Base-by-base conservation (phyloP, 2,888 invertebrate species). In the Tanytarsus gracilentus region DNA sequence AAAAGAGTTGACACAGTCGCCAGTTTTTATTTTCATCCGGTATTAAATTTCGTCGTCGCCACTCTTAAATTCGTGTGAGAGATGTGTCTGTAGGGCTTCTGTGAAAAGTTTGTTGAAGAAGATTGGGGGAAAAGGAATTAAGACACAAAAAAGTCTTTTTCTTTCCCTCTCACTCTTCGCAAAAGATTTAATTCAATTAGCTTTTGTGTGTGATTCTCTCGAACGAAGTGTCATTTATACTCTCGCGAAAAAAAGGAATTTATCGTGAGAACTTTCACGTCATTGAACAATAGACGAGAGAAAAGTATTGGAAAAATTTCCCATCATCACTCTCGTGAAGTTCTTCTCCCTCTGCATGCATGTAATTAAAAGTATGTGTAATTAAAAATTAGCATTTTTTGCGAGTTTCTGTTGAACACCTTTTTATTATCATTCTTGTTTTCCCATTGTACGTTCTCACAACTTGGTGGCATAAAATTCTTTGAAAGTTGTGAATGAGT, bases 311-410 rank as follows among this genome's bases (percentile, higher is more conserved):
- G 18, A 49, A 49, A 49, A 53, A 50, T 50, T 53, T 53, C 53
- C 36, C 53, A 53, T 36, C 53, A 16, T 16, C 29, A 51, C n/a
- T n/a, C n/a, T n/a, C n/a, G n/a, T n/a, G n/a, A n/a, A n/a, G n/a
- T n/a, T n/a, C n/a, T n/a, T n/a, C n/a, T n/a, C n/a, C n/a, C n/a
- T n/a, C n/a, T n/a, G n/a, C n/a, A n/a, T n/a, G 53, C 26, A 53
- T 30, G 36, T 27, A 51, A 51, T 49, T 26, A 49, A 26, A 14
- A 49, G 18, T 26, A 27, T 53, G 21, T 33, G 27, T 53, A 53
- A 53, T 53, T 53, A 53, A 53, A 50, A 53, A 53, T 53, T 53
- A 53, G 53, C 53, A 53, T 53, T 53, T 53, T 53, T n/a, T 44
- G 21, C 44, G 21, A 44, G 18, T 23, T 23, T 11, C 21, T 11